Percentiles rank a stretch among this genome's conserved stretches.
Conservation (phyloP, 2,888 invertebrate species). For the Tipula vernalis region DNA sequence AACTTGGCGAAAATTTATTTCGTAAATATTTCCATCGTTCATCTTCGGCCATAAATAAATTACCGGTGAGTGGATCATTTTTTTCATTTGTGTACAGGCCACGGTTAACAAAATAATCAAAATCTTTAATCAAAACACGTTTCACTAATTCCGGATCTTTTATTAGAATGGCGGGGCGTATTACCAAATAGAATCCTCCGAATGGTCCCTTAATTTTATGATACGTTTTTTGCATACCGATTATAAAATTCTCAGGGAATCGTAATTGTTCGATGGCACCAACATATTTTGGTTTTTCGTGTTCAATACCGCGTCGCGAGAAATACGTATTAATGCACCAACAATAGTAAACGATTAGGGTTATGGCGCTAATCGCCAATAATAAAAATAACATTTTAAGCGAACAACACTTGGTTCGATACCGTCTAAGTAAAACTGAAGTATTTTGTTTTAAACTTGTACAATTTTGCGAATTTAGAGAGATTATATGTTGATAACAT, state of each 20-base stretch:
- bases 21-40: conserved; percentile 46
- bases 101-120: conserved; percentile 44
- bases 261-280: neutral
- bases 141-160: conserved; percentile 45
- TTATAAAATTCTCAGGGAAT: neutral
- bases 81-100: conserved; percentile 42
- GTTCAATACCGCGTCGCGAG: neutral
- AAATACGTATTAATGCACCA: neutral
- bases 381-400: neutral
- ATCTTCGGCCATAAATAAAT: conserved; percentile 43
- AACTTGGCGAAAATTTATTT: conserved; percentile 45
- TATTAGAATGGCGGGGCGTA: conserved; percentile 41
- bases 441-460: no score
- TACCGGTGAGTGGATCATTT: conserved; percentile 42
- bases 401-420: neutral
- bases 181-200: conserved; percentile 42
- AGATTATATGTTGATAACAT: neutral
- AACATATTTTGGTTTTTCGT: neutral
- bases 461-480: neutral
- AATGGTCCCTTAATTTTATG: neutral
- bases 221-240: neutral
- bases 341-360: neutral
- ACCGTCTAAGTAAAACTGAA: neutral
- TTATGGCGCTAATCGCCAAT: neutral
- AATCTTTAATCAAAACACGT: conserved; percentile 43